A percentile compares a stretch with the other conserved stretches of the same genome.
Conservation (phyloP, 2,888 invertebrate species). For the Dioctria linearis region DNA sequence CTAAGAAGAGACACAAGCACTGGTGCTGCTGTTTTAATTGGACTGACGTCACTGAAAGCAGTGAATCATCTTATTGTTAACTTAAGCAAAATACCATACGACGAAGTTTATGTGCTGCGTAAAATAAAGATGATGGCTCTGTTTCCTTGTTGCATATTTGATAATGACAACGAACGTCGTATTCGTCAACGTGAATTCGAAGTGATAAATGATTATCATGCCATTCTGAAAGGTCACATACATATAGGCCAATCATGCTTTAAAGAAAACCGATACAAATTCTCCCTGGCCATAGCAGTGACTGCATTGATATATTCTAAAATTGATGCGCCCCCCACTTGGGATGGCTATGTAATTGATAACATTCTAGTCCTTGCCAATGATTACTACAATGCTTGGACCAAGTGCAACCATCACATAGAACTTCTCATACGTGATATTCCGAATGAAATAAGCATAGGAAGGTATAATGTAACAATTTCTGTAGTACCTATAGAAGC, state of each 20-base stretch:
- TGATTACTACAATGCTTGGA: slow-evolving; percentile 65
- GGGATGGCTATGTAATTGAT: slow-evolving; percentile 65
- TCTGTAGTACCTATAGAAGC: slow-evolving; percentile 57
- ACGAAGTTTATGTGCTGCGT: slow-evolving; percentile 63
- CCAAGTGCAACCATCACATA: slow-evolving; percentile 61
- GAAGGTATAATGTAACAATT: slow-evolving; percentile 65
- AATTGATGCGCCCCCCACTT: slow-evolving; percentile 68
- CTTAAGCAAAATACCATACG: slow-evolving; percentile 62
- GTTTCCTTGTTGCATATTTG: slow-evolving; percentile 63
- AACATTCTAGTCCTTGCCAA: slow-evolving; percentile 67
- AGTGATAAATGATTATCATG: slow-evolving; percentile 65
- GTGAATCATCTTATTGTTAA: slow-evolving; percentile 64
- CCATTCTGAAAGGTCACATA: slow-evolving; percentile 63
- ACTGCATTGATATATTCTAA: slow-evolving; percentile 66
- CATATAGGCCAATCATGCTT: slow-evolving; percentile 65
- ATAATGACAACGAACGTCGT: slow-evolving; percentile 54
- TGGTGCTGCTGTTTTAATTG: slow-evolving; percentile 65
- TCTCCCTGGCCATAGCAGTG: slow-evolving; percentile 65
- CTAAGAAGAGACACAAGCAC: slow-evolving; percentile 61
- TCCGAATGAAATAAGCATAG: slow-evolving; percentile 65
- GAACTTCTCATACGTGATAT: slow-evolving; percentile 65
- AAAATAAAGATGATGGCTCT: slow-evolving; percentile 64
- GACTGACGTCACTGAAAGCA: slow-evolving; percentile 64
- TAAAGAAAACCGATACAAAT: slow-evolving; percentile 65
- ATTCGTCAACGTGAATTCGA: slow-evolving; percentile 64